A percentile compares a stretch with the other conserved stretches of the same genome.
Evolutionary conservation across 2,888 invertebrate species (phyloP).

Genomic region (Eledona agricola): DNA sequence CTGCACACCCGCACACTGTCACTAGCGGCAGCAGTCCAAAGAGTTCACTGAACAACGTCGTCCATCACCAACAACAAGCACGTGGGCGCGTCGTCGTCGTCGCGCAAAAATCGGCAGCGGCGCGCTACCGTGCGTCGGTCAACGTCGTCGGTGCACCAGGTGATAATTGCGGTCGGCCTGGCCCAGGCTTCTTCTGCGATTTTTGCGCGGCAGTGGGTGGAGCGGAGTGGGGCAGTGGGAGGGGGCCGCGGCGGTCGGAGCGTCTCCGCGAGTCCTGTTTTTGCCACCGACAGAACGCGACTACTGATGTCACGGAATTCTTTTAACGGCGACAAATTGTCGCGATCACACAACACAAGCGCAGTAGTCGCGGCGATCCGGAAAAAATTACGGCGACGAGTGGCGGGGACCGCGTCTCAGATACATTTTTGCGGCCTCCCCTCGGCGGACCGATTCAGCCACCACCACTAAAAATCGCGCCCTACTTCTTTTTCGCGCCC

Average conservation of each 20-base stretch:
- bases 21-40: constrained; percentile 18
- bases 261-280: constrained; percentile 60
- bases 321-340: constrained; percentile 65
- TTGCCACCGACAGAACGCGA: constrained; percentile 63
- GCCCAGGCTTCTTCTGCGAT: constrained; percentile 69
- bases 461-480: constrained; percentile 64
- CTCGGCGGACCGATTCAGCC: constrained; percentile 61
- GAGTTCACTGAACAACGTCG: constrained; percentile 1
- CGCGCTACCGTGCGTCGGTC: constrained; percentile 39
- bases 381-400: constrained; percentile 57
- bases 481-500: constrained; percentile 63
- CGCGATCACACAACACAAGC: constrained; percentile 63
- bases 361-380: constrained; percentile 60
- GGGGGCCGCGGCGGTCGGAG: constrained; percentile 61
- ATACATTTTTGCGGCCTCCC: constrained; percentile 62
- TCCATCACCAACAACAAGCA: constrained; percentile 33
- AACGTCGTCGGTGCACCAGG: constrained; percentile 56
- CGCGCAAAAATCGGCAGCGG: constrained; percentile 50
- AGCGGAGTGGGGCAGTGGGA: constrained; percentile 62
- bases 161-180: constrained; percentile 64
- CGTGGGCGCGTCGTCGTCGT: constrained; percentile 47
- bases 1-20: constrained; percentile 51
- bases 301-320: constrained; percentile 64
- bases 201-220: constrained; percentile 67
- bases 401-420: constrained; percentile 59